These are phyloP conservation scores for Clarias macrocephalus DNA, from an alignment of 2,113 vertebrate genomes.

Conservation along the genomic window DNA sequence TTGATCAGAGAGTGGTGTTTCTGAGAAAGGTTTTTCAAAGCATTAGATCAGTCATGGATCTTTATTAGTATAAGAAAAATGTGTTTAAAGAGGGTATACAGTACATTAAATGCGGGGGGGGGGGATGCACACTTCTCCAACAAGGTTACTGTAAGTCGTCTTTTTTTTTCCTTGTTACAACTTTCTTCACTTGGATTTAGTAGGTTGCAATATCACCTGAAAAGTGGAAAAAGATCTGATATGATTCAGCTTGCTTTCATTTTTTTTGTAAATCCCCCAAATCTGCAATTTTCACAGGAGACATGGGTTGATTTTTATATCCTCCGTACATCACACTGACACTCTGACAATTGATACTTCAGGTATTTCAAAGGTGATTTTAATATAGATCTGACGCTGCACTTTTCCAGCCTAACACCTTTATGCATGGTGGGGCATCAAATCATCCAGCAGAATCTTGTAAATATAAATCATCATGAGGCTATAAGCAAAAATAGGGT, in stretches of 20 bases:
- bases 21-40: neutral
- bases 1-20: neutral
- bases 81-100: neutral
- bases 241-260: neutral
- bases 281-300: neutral
- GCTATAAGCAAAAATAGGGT: neutral
- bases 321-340: neutral
- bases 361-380: neutral
- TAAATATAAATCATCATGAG: neutral
- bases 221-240: neutral
- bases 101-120: neutral
- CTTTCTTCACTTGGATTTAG: neutral
- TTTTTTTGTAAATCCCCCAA: neutral
- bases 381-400: neutral
- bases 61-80: neutral
- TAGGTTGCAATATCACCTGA: neutral
- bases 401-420: neutral
- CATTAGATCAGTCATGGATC: neutral
- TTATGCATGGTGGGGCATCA: neutral
- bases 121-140: neutral
- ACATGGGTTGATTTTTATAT: neutral
- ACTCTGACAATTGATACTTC: neutral
- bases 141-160: neutral
- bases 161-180: neutral
- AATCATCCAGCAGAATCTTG: neutral